Base-by-base conservation (phyloP, 2,888 invertebrate species). In the Galerucella calmariensis region DNA sequence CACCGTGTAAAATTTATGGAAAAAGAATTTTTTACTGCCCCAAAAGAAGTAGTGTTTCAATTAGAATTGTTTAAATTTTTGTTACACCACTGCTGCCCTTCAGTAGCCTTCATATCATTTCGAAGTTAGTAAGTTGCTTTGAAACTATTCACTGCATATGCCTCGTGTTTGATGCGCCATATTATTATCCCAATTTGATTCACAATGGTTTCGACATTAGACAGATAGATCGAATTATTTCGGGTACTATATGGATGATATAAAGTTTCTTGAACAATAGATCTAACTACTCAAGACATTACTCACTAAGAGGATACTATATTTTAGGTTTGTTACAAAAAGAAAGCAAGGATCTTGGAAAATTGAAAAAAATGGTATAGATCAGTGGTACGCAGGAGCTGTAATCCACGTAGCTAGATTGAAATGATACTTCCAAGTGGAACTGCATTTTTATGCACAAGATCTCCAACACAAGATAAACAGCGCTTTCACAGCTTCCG, bases 121-220 rank as follows among this genome's bases (percentile, higher is more conserved):
- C 74, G 74, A 80, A 81, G 80, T 81, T 81, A 77, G 76, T 76
- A 79, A 81, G 79, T 80, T 80, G 77, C 77, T 75, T 75, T 75
- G 76, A 72, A 72, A 75, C 74, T 76, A 73, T 78, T 74, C 72
- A 75, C 56, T 73, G 77, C 75, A 77, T 77, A 73, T 74, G 76
- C 74, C 78, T 71, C 68, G 20, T 75, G 75, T 77, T 79, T 75
- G 78, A 79, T 79, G 78, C 74, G 70, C 77, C 75, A 78, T 75
- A 78, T 76, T 75, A 78, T 76, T 77, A 77, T 77, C 69, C 73
- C 76, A 76, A 77, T 79, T 77, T 76, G 73, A 70, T 71, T 63
- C 68, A 78, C 76, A 77, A 76, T 77, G 73, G 69, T 27, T 65
- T 58, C 35, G 69, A 75, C 75, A 80, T 79, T 77, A 74, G 65